Conservation (phyloP, 2,888 invertebrate species). For the Buathra laborator region DNA sequence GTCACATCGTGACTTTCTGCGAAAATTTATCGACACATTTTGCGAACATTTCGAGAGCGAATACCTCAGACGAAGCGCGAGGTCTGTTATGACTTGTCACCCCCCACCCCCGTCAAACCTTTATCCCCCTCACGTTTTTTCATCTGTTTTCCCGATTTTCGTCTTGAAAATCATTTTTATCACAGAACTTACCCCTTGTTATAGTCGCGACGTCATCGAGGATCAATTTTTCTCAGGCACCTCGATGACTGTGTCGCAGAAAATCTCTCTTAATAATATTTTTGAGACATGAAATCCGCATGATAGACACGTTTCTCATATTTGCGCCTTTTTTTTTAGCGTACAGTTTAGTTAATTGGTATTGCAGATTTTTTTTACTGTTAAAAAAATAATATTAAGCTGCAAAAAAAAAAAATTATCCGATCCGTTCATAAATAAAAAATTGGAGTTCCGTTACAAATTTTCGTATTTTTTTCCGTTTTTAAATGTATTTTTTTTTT, state of each 20-base stretch:
- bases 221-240: slow-evolving; percentile 19
- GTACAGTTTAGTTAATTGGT: too few relatives aligned
- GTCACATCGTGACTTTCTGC: slow-evolving; percentile 92
- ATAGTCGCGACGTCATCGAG: slow-evolving; percentile 14
- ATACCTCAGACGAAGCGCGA: slow-evolving; percentile 87
- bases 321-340: too few relatives aligned
- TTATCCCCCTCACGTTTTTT: not conserved
- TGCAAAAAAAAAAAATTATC: not conserved
- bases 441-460: not conserved
- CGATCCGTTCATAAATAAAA: not conserved
- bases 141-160: slow-evolving; percentile 25
- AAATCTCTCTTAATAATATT: not conserved
- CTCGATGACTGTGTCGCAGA: slow-evolving; percentile 1
- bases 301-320: not conserved
- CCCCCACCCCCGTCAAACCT: not conserved
- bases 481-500: not conserved
- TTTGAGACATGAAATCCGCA: not conserved
- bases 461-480: not conserved
- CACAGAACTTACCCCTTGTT: not conserved
- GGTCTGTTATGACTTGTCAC: slow-evolving; percentile 73
- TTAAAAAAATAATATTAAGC: not conserved
- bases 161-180: not conserved
- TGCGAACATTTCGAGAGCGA: slow-evolving; percentile 94
- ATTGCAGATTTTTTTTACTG: not conserved
- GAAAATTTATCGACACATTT: slow-evolving; percentile 94